Evolutionary conservation across 2,113 vertebrate genomes (phyloP).

Genomic region (Sylvilagus bachmani): DNA sequence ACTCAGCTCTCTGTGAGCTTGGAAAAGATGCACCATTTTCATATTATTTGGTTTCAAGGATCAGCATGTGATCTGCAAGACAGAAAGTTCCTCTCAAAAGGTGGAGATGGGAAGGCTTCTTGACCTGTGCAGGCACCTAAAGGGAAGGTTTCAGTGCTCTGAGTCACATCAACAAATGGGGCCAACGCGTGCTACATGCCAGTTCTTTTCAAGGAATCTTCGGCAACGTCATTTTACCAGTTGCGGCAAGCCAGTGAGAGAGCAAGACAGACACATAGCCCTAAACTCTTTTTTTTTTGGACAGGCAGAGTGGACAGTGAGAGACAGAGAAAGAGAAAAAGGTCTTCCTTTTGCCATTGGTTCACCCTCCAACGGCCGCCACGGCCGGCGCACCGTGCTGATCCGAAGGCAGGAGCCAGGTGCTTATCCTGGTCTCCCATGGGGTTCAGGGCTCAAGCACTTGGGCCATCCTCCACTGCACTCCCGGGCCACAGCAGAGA

Average conservation of each 20-base stretch:
- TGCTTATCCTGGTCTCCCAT: too few relatives aligned
- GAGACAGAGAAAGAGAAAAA: neutral
- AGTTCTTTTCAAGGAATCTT: neutral
- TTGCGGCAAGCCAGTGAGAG: neutral
- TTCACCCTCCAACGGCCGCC: too few relatives aligned
- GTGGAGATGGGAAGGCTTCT: neutral
- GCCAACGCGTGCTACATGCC: neutral
- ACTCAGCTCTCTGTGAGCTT: neutral
- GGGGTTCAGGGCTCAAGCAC: too few relatives aligned
- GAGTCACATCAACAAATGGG: neutral
- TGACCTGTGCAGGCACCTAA: neutral
- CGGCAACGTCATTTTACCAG: neutral
- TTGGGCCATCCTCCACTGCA: too few relatives aligned
- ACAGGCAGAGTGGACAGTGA: neutral
- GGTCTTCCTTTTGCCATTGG: neutral
- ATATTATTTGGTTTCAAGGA: conserved; percentile 23
- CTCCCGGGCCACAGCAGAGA: too few relatives aligned
- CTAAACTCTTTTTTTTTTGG: too few relatives aligned
- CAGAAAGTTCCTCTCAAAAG: conserved; percentile 12
- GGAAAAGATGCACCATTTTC: neutral
- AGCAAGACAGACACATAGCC: neutral
- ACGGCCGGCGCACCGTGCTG: too few relatives aligned
- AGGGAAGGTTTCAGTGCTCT: neutral
- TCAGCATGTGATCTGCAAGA: neutral
- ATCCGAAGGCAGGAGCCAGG: too few relatives aligned